Evolutionary conservation across 2,113 vertebrate genomes (phyloP).

Genomic region (Noturus placidus): DNA sequence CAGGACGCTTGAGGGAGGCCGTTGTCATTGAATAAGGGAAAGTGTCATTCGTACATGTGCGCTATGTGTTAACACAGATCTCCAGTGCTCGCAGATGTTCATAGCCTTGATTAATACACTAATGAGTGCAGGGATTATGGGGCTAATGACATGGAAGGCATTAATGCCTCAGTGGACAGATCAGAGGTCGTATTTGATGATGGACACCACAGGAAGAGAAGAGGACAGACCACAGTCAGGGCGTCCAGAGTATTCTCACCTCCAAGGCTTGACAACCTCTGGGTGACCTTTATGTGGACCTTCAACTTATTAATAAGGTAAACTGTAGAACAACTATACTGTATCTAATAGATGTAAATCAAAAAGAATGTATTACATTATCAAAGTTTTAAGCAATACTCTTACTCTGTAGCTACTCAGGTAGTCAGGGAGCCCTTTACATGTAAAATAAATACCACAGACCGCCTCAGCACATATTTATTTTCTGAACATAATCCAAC

Average conservation of each 20-base stretch:
- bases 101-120: conserved; percentile 51
- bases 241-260: background rate
- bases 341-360: background rate
- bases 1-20: conserved; percentile 42
- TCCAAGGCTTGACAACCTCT: background rate
- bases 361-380: background rate
- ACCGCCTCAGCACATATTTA: background rate
- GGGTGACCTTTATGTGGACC: conserved; percentile 9
- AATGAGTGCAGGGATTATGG: conserved; percentile 48
- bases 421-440: background rate
- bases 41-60: conserved; percentile 45
- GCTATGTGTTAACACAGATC: conserved; percentile 46
- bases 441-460: background rate
- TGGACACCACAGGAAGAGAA: conserved; percentile 25
- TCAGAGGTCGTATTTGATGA: conserved; percentile 43
- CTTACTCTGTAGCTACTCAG: background rate
- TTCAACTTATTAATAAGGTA: background rate
- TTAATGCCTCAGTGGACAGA: conserved; percentile 36
- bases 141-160: conserved; percentile 45
- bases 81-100: conserved; percentile 42
- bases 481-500: background rate
- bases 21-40: conserved; percentile 51
- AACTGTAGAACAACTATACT: background rate
- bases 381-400: background rate
- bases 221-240: conserved; percentile 31